Conservation (phyloP, 2,888 invertebrate species). For the Steinernema scapterisci region DNA sequence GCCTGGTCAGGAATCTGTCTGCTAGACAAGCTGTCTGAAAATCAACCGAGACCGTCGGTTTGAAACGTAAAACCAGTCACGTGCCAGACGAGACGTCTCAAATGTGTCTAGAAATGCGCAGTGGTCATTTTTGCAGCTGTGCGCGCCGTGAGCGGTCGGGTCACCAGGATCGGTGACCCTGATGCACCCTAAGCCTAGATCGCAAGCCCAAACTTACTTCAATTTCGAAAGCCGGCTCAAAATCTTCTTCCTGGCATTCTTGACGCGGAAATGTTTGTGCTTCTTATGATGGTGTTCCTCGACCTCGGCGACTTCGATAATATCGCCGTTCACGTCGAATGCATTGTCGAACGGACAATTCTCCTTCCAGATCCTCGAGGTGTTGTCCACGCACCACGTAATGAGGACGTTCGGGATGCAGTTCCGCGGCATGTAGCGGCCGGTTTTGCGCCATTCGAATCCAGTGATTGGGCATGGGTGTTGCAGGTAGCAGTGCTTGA, state of each 20-base stretch:
- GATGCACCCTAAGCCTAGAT: background rate
- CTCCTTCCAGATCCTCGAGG: conserved; percentile 97
- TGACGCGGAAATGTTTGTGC: conserved; percentile 36
- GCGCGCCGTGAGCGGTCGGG: no score
- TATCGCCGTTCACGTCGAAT: conserved; percentile 28
- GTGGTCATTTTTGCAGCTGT: no score
- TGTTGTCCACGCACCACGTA: conserved; percentile 96
- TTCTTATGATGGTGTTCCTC: conserved; percentile 41
- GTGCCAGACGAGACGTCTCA: no score
- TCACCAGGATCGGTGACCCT: no score
- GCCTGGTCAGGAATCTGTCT: no score
- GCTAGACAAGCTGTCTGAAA: no score
- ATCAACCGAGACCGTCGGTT: no score
- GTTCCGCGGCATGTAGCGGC: conserved; percentile 94
- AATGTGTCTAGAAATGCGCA: no score
- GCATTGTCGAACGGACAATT: conserved; percentile 74
- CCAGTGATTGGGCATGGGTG: conserved; percentile 96
- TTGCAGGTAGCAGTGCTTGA: conserved; percentile 90
- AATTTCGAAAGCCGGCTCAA: conserved; percentile 12
- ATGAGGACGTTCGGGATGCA: conserved; percentile 96
- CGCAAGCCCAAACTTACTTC: background rate
- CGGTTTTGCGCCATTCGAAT: conserved; percentile 96
- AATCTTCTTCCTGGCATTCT: conserved; percentile 41
- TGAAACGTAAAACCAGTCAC: no score
- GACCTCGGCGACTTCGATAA: conserved; percentile 42